Evolutionary conservation across 2,888 invertebrate genomes (phyloP).

Genomic region (Sinhomidia bicolor): DNA sequence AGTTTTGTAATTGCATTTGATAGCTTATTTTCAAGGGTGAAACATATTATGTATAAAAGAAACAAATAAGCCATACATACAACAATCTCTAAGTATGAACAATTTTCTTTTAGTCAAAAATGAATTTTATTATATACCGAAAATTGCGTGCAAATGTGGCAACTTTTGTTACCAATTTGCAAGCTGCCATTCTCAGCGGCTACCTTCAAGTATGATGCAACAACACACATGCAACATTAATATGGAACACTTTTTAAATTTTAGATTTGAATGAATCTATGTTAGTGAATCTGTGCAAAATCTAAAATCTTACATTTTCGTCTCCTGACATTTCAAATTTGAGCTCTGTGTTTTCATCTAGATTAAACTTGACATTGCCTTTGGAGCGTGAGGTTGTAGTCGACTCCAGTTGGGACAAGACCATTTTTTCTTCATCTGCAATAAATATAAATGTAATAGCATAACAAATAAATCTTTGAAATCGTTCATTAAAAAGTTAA

Average conservation of each 20-base stretch:
- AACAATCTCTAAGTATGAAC: background rate
- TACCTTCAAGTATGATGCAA: constrained; percentile 29
- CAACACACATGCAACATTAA: constrained; percentile 9
- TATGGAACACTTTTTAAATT: background rate
- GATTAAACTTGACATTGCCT: constrained; percentile 76
- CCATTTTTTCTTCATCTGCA: constrained; percentile 71
- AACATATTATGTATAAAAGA: background rate
- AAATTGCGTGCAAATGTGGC: constrained; percentile 38
- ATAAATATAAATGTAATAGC: too few species aligned
- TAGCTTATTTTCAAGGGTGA: background rate
- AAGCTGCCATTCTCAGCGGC: constrained; percentile 33
- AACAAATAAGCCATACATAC: constrained; percentile 14
- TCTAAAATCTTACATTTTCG: constrained; percentile 63
- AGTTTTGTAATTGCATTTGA: background rate
- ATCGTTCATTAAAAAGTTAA: background rate
- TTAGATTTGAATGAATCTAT: background rate
- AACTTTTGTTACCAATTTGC: constrained; percentile 46
- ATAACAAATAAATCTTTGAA: too few species aligned
- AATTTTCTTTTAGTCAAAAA: background rate
- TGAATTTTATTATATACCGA: constrained; percentile 20
- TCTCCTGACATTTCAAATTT: constrained; percentile 76
- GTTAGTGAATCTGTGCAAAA: background rate
- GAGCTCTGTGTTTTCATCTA: constrained; percentile 77
- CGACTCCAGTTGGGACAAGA: constrained; percentile 54
- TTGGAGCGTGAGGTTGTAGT: constrained; percentile 43